phyloP scores from a whole-genome alignment of 1,140 invertebrate species.

The Alviniconcha marisindica region DNA sequence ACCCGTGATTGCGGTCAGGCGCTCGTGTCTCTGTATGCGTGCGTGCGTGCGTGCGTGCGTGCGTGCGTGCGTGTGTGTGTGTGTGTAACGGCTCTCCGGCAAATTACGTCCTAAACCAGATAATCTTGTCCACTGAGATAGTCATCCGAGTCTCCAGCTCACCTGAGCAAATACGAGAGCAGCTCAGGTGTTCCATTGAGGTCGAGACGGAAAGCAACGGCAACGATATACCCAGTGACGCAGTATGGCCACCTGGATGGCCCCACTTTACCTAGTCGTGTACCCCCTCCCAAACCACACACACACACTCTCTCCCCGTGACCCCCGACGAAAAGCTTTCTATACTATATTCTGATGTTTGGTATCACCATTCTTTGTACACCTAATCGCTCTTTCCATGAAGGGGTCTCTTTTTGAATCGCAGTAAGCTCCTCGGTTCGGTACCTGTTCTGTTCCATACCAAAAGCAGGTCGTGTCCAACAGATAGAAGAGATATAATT shows the following conservation, averaged over 20 bases:
- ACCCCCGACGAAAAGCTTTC: neutral
- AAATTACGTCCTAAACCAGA: too few relatives aligned
- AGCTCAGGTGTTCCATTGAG: conserved; percentile 16
- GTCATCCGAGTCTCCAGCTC: neutral
- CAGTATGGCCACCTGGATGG: neutral
- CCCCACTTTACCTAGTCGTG: neutral
- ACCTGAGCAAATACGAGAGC: conserved; percentile 27
- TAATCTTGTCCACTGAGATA: too few relatives aligned
- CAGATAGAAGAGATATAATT: too few relatives aligned
- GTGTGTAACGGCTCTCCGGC: neutral
- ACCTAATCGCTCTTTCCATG: neutral
- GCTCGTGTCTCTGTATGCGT: neutral
- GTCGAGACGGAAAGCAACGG: neutral
- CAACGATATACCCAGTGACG: neutral
- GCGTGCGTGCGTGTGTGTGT: neutral
- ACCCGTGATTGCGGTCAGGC: too few relatives aligned
- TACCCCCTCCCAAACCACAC: neutral
- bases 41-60: conserved; percentile 1
- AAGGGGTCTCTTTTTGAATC: neutral
- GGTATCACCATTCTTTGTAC: neutral
- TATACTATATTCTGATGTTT: neutral
- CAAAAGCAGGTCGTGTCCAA: too few relatives aligned
- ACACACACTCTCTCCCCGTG: neutral
- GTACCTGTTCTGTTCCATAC: neutral
- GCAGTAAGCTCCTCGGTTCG: neutral